These are phyloP conservation scores for Drosophila sturtevanti DNA, from an alignment of 1,140 invertebrate genomes.

Conservation along the genomic window DNA sequence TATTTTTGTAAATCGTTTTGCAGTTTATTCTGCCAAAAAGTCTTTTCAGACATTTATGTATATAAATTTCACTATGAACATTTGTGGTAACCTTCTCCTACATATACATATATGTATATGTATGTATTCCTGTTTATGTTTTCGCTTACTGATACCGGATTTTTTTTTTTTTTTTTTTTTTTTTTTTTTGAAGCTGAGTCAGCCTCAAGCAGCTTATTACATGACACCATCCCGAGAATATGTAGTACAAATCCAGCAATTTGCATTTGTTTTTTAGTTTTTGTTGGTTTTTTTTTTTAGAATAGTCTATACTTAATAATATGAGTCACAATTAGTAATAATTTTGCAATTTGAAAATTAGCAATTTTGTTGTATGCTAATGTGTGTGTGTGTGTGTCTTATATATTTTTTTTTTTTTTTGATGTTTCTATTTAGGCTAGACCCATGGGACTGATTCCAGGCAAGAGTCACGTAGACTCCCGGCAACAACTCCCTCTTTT, in stretches of 20 bases:
- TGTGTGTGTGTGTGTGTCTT: too few relatives aligned
- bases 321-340: constrained; percentile 12
- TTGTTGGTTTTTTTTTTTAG: not conserved
- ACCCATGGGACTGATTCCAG: not conserved
- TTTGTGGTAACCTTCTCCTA: too few relatives aligned
- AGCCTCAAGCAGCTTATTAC: constrained; percentile 6
- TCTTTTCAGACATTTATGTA: too few relatives aligned
- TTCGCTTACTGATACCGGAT: not conserved
- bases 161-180: constrained; percentile 23
- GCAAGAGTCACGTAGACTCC: too few relatives aligned
- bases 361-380: not conserved
- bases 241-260: constrained; percentile 7
- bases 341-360: not conserved
- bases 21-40: too few relatives aligned
- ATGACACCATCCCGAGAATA: constrained; percentile 9
- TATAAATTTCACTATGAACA: too few relatives aligned
- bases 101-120: too few relatives aligned
- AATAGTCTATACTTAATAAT: constrained; percentile 12
- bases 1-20: too few relatives aligned
- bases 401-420: constrained; percentile 8
- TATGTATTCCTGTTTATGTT: not conserved
- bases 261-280: constrained; percentile 12
- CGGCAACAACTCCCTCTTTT: not conserved
- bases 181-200: not conserved
- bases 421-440: constrained; percentile 10